Base-by-base conservation (phyloP, 1,140 invertebrate species). In the Rhyzopertha dominica region DNA sequence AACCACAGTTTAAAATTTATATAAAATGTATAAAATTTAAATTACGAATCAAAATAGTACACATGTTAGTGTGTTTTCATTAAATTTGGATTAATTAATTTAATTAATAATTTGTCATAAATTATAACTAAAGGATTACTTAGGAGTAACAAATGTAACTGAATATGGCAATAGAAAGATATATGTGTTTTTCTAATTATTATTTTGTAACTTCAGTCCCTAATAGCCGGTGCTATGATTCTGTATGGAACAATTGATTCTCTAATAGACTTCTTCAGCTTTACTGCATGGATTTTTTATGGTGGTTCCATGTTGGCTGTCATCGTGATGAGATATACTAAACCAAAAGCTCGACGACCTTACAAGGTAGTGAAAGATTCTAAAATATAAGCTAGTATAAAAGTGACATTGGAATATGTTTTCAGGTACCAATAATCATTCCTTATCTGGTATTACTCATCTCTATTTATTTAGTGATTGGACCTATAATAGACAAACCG, bases 261-360 rank as follows among this genome's bases (percentile, higher is more conserved):
- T 9, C 70, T 96, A 45, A 95, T 96, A 58, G 90, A 95, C 63
- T 93, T 95, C 76, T 95, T 96, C 74, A 92, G 89, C 59, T 95
- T 95, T 67, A 90, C 89, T 25, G 88, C 90, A 2, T 95, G 91
- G 92, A 89, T 95, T 59, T 95, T 95, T 72, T 95, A 95, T 66
- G 91, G 90, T 16, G 83, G 88, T 45, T 79, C 89, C 3, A 93
- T 94, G 85, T 58, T 90, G 24, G 85, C 90, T 3, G 69, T 96
- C 8, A 79, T 96, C 53, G 84, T 93, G 9, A 87, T 95, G 82
- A 73, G 91, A 60, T 81, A 77, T 58, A 93, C 87, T 39, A 85
- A 86, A 70, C 89, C 88, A 39, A 84, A 93, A 68, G 83, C 86
- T 69, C 86, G 85, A 20, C 72, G 88, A 68, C 88, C 88, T 18